Evolutionary conservation across 2,888 invertebrate species (phyloP).

Genomic region (Parnassius glacialis): DNA sequence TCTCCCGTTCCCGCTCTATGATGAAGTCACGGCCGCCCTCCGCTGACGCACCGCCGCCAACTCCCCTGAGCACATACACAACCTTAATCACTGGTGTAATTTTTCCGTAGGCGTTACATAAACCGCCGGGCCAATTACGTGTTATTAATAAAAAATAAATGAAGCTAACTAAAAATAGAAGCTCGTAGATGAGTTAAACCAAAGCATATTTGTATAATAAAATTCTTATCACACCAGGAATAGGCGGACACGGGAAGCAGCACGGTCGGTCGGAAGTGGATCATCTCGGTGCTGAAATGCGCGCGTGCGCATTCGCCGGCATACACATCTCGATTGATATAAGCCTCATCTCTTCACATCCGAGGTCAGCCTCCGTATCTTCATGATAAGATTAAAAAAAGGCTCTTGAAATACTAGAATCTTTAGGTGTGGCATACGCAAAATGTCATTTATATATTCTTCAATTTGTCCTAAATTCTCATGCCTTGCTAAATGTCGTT

Average conservation of each 20-base stretch:
- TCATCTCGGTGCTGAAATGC: neutral
- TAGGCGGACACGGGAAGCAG: slow-evolving; percentile 51
- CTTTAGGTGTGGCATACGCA: neutral
- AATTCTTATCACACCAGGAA: slow-evolving; percentile 42
- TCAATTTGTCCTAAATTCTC: too few relatives aligned
- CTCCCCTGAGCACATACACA: slow-evolving; percentile 51
- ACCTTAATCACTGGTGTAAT: neutral
- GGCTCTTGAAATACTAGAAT: neutral
- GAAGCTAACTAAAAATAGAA: neutral
- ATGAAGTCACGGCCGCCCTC: slow-evolving; percentile 50
- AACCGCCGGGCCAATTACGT: too few relatives aligned
- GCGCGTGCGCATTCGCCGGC: slow-evolving; percentile 1
- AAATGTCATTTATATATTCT: neutral
- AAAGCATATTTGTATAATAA: too few relatives aligned
- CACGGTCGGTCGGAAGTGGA: slow-evolving; percentile 40
- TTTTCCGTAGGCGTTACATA: too few relatives aligned
- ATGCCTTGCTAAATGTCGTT: too few relatives aligned
- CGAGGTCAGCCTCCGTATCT: slow-evolving; percentile 2
- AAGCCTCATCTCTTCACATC: slow-evolving; percentile 32
- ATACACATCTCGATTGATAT: slow-evolving; percentile 33
- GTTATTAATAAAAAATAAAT: too few relatives aligned
- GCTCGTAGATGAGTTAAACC: neutral
- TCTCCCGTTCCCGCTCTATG: slow-evolving; percentile 69
- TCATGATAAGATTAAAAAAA: slow-evolving; percentile 25
- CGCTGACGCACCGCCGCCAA: slow-evolving; percentile 49